Percentiles rank a stretch among this genome's conserved stretches.
These are phyloP conservation scores for Megalurothrips usitatus DNA, from an alignment of 2,888 invertebrate species.

Conservation along the genomic window DNA sequence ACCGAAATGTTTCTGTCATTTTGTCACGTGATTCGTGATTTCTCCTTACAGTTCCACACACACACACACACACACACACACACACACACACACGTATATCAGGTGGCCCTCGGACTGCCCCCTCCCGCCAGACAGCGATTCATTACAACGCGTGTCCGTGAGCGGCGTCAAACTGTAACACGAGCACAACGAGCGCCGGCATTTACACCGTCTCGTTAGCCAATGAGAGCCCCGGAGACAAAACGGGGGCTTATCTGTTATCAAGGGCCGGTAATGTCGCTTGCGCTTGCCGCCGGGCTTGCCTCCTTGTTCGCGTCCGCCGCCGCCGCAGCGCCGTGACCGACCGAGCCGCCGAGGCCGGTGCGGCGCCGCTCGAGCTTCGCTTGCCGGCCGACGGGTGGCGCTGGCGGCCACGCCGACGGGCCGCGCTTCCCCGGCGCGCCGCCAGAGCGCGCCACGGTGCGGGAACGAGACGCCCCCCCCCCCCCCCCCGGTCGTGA, in stretches of 20 bases:
- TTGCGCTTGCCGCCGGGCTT: background rate
- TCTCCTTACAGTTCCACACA: no score
- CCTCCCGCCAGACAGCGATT: no score
- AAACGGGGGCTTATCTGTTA: background rate
- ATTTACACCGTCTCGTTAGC: background rate
- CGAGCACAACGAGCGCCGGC: background rate
- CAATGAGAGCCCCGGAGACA: background rate
- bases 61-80: no score
- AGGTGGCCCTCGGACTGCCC: no score
- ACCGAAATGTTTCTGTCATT: no score
- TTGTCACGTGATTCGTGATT: no score
- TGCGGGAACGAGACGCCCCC: no score
- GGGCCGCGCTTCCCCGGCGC: background rate
- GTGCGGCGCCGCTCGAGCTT: background rate
- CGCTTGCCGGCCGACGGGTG: background rate
- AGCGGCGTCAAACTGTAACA: no score
- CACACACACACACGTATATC: no score
- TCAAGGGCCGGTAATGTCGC: constrained; percentile 7
- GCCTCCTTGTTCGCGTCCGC: background rate
- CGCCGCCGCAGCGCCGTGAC: background rate
- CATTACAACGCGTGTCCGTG: no score
- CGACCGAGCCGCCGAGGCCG: constrained; percentile 12
- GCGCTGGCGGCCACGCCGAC: background rate
- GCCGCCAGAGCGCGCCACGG: background rate
- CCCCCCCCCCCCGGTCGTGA: background rate